Base-by-base conservation (phyloP, 92 coral and sea anemone genomes). In the Chrysogorgia sp. region DNA sequence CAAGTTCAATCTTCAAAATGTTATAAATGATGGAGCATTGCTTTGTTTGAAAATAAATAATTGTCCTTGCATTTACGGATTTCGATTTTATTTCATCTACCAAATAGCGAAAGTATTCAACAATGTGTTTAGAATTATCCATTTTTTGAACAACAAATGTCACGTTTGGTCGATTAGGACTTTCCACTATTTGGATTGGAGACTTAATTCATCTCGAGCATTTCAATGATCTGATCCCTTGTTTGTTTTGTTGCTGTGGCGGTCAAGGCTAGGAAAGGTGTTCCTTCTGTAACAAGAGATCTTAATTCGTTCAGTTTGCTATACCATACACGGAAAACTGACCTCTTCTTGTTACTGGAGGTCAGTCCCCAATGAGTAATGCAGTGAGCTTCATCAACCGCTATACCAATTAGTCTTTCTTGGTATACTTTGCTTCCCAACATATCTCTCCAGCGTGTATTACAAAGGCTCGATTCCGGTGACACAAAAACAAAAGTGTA, bases 161-260 rank as follows among this genome's bases (percentile, higher is more conserved):
- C 34, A 83, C 67, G 47, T 82, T 72, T 12, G 19, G 43, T 49
- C 63, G 61, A 68, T 76, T 76, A 2, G 87, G 87, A 56, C 83
- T 83, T 67, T 67, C 79, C 22, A 52, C 17, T 7, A 83, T 67
- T 76, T 83, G 78, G 3, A 43, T 62, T 10, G 82, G 87, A 24
- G 50, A 40, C 32, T 55, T 43, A 43, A 43, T 43, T 67, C 1
- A 87, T 68, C 58, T 83, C 56, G 20, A 83, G 77, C 71, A 87
- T 50, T 35, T n/a, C 63, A 21, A 83, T 24, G 14, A 87, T 58
- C 33, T 82, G 69, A 30, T 65, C 77, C 70, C 77, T 81, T 20
- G 86, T 82, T 33, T 47, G 75, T 47, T 41, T 75, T 15, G 90
- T 86, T 34, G 90, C 90, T 10, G 90, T 76, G n/a, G 90, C 87